Evolutionary conservation across 2,888 invertebrate species (phyloP), one percentile per base, ranked within the genome.

Genomic region (Hetaerina titia): DNA sequence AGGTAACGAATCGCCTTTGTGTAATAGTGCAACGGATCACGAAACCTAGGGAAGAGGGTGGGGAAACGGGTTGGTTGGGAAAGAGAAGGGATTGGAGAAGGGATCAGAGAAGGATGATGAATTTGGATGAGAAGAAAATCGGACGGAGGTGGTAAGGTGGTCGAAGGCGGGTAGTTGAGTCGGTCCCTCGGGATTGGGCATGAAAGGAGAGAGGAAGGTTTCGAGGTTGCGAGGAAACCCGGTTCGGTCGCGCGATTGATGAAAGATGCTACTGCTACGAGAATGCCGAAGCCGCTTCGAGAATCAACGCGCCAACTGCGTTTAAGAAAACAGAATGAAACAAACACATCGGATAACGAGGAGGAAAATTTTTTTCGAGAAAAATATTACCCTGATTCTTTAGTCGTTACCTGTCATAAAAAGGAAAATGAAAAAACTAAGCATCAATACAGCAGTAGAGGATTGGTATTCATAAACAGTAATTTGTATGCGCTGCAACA

Each of bases 1-100:
- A 13, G 81, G 81, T 25, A 74, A 74, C 74, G 60, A 17, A 60
- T 17, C 60, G 74, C 81, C 81, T 81, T 81, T 81, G 81, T 81
- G 81, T 81, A 81, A 31, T 81, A 81, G 81, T 81, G 81, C 81
- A 31, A 6, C 31, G n/a, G 81, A 81, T 81, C 81, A 81, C 81
- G 81, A 81, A 81, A 81, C 81, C 81, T 81, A 81, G 81, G 81
- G 31, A 2, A 25, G 31, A 5, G 1, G 11, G 81, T 22, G 31
- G n/a, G 22, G 17, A 15, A 45, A 45, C 45, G 45, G 45, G 1
- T 45, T 45, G 1, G 45, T 45, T 45, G 45, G 45, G 45, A 45
- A 45, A n/a, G n/a, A n/a, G n/a, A n/a, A n/a, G 63, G 13, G 63
- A 63, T 17, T 63, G 19, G 19, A 13, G 63, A 63, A 63, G 63